Evolutionary conservation across 2,113 vertebrate species (phyloP).

Genomic region (Eolophus roseicapilla): DNA sequence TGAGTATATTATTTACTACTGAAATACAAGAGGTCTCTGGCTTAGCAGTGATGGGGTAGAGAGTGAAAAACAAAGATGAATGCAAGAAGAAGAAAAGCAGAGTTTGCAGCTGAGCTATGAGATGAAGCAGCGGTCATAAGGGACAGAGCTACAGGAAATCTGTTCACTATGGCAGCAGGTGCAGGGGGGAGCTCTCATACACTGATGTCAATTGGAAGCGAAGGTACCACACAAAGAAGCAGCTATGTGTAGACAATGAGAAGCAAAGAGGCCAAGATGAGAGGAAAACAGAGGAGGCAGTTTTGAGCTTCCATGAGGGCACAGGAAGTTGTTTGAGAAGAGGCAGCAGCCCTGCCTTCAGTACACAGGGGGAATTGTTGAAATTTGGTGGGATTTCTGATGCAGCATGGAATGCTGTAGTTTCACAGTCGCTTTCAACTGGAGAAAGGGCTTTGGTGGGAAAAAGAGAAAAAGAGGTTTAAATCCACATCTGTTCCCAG

Average conservation of each 20-base stretch:
- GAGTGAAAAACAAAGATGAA: conserved; percentile 24
- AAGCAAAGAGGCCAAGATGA: neutral
- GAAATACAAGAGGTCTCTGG: neutral
- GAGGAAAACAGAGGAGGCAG: neutral
- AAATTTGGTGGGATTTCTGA: conserved; percentile 6
- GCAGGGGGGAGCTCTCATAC: neutral
- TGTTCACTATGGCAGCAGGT: conserved; percentile 37
- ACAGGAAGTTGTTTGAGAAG: neutral
- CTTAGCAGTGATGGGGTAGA: neutral
- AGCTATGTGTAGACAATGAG: neutral
- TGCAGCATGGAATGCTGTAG: neutral
- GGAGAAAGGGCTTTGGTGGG: neutral
- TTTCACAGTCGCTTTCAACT: neutral
- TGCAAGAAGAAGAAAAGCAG: conserved; percentile 5
- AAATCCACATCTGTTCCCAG: neutral
- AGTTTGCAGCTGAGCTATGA: conserved; percentile 37
- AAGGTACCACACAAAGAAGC: conserved; percentile 32
- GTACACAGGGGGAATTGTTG: neutral
- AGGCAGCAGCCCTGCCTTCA: neutral
- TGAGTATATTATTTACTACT: neutral
- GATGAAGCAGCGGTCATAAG: neutral
- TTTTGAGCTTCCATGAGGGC: neutral
- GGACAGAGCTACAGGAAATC: conserved; percentile 47
- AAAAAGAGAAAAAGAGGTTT: neutral
- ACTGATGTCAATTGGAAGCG: neutral